A percentile compares a stretch with the other conserved stretches of the same genome.
phyloP scores from a whole-genome alignment of 1,140 invertebrate genomes.

The Homarus americanus region DNA sequence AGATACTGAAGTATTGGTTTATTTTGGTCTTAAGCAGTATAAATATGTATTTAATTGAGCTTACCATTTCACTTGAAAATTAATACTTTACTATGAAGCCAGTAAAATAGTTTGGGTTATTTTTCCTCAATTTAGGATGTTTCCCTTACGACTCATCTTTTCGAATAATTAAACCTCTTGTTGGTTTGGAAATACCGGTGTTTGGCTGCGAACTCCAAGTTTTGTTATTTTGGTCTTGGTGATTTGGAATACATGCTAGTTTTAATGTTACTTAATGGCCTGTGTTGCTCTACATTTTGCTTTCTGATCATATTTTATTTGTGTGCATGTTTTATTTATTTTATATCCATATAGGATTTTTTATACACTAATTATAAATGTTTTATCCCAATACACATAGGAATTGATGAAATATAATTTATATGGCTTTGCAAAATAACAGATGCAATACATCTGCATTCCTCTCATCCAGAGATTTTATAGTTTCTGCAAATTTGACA shows the following conservation, averaged over 20 bases:
- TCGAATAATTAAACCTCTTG: not conserved
- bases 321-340: not conserved
- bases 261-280: not conserved
- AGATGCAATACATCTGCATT: not conserved
- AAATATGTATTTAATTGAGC: no score
- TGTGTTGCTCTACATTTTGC: not conserved
- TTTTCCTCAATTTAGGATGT: no score
- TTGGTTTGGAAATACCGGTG: conserved; percentile 1
- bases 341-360: not conserved
- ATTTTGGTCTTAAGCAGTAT: no score
- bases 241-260: not conserved
- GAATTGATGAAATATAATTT: not conserved
- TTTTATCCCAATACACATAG: not conserved
- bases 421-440: not conserved
- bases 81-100: no score
- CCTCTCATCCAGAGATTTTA: not conserved
- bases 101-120: no score
- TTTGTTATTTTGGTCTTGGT: conserved; percentile 13
- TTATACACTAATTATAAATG: not conserved
- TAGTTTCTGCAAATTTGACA: not conserved
- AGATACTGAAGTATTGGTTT: no score
- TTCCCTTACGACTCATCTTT: no score
- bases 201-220: not conserved
- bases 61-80: no score
- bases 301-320: not conserved